Base-by-base conservation (phyloP, 2,113 vertebrate species). In the Pluvianellus socialis region DNA sequence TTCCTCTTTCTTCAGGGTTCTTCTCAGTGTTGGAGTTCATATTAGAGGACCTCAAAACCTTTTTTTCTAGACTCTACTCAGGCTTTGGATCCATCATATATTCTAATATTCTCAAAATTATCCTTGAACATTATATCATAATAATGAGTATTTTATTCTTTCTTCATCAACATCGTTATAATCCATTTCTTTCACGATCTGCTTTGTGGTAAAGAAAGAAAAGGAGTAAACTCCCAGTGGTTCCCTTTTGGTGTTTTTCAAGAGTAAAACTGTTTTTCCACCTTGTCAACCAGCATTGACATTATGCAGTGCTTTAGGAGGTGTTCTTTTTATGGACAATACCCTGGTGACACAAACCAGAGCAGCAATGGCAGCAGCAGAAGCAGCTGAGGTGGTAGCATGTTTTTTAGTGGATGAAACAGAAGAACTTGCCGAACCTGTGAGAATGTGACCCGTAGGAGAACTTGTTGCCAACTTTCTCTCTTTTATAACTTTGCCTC, bases 381-480 rank as follows among this genome's bases (percentile, higher is more conserved):
- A 10, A 91, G 56, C 53, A 86, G 45, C 68, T 84, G 56, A 94
- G 86, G 66, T 88, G 92, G 73, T 62, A 75, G 85, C 53, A 16
- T 44, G 47, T n/a, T 92, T 92, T 92, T 86, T 81, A 88, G 47
- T 44, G 70, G n/a, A 92, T 75, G 86, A 91, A 96, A 95, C 72
- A 86, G 92, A 89, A 94, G 61, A 93, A 80, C 33, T 35, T 90
- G 38, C 49, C 12, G 30, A 92, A 82, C 56, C 47, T 77, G 35
- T 66, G 73, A 84, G 80, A 97, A 95, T 86, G 84, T 71, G 53
- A 50, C 62, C 79, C 89, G 40, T 3, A 88, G 86, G 88, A 95
- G 80, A 95, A 49, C 7, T 24, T 42, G 38, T 81, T 95, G 79
- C 81, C 93, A 96, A 30, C 14, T 92, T 96, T 71, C 53, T 94